Base-by-base conservation (phyloP, 1,140 invertebrate genomes). In the Anastrepha ludens region DNA sequence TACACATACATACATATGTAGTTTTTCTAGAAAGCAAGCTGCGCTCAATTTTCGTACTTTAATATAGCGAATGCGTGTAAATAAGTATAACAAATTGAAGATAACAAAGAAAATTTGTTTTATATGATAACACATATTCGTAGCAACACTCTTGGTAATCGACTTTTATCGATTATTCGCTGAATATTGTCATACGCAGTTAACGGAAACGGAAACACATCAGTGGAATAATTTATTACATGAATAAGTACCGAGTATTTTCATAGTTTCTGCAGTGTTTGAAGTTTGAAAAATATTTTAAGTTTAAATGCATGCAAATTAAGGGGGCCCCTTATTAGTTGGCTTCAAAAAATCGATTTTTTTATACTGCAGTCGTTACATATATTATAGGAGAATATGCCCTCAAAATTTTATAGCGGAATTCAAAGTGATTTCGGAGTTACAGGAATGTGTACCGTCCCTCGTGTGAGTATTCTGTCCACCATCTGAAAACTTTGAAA, bases 171-270 rank as follows among this genome's bases (percentile, higher is more conserved):
- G 67, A 74, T 74, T 47, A 15, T 74, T 74, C 41, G 67, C 67
- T 47, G 67, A 74, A 74, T 74, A 41, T 17, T 74, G 67, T 44
- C 41, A 47, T 47, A 70, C 20, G 3, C 44, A 47, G 15, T 4
- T 74, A 74, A 74, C 41, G 67, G 67, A 74, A 74, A 7, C 67
- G 67, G 67, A 74, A 74, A 74, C 39, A 74, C 67, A 74, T 74
- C 67, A 74, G 41, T 74, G 0, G 15, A 13, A 47, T 15, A 74
- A 44, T 74, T 74, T 47, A 74, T 74, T 74, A 74, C 67, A 74
- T 15, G 67, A 74, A 74, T 74, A 74, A 74, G 41, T 74, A 44
- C 41, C 67, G 67, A 47, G 67, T 74, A 74, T 74, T 74, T 74
- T 44, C 67, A 74, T 13, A 74, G 67, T 74, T 74, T 74, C 41